Base-by-base conservation (phyloP, 2,113 vertebrate species). In the Chaetorhynchus papuensis region DNA sequence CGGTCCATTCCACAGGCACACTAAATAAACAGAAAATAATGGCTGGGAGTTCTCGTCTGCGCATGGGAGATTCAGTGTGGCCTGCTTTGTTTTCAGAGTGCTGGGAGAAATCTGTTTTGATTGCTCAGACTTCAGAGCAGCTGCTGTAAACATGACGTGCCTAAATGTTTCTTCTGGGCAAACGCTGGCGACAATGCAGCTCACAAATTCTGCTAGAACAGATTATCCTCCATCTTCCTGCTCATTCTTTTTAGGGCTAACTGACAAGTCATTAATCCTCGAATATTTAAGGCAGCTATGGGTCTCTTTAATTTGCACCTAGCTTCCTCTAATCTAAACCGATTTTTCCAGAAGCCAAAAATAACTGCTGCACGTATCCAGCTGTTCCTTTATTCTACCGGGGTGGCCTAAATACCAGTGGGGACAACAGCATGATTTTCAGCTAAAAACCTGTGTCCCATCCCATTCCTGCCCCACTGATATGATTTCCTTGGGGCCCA, bases 91-190 rank as follows among this genome's bases (percentile, higher is more conserved):
- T 65, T 92, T 57, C 81, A 47, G 52, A 69, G 57, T 24, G 35
- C 28, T 9, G 5, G 72, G 69, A 91, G 49, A 84, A 93, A 75
- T 59, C 52, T 59, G 33, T 89, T 95, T 85, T 59, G 47, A 82
- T 87, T 69, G 76, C 81, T 90, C 81, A 91, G 93, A 44, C 78
- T 84, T 75, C 65, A 71, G 65, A 93, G 81, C 90, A 93, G 92
- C 89, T 94, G 90, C 72, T 83, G 86, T 74, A 87, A 96, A 93
- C 83, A 56, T 39, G 75, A 88, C 1, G 12, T 81, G 64, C 44
- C 80, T 81, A 60, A 92, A 44, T 71, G 76, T 87, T 94, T 88
- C 76, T 92, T 81, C 86, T 63, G 56, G 68, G 79, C 93, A 93
- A 93, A 93, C 7, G 27, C 86, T 81, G 90, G 69, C 0, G 1